Base-by-base conservation (phyloP, 2,113 vertebrate species). In the Lophius piscatorius region DNA sequence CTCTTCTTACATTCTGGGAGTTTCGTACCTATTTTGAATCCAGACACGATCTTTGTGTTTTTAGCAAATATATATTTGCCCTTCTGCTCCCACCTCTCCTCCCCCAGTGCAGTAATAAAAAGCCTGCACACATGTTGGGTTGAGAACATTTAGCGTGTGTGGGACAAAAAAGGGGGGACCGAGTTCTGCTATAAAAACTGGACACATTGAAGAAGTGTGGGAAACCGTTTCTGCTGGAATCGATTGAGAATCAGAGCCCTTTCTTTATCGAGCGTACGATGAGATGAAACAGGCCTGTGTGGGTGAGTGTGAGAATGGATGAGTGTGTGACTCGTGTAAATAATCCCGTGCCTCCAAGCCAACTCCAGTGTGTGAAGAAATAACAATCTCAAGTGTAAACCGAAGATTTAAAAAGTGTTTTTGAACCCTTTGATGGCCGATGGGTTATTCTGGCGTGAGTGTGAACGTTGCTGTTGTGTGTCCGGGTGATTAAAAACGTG, bases 241-340 rank as follows among this genome's bases (percentile, higher is more conserved):
- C 12, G 40, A 66, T 62, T 73, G 72, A 54, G 41, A 78, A 69
- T 75, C 59, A 80, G 73, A 89, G 88, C 86, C 86, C 88, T 89
- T 85, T 61, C 1, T 8, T 78, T 70, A 46, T 68, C 14, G n/a
- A n/a, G n/a, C n/a, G n/a, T n/a, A 34, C 10, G 11, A 50, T 31
- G 74, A 48, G 40, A 70, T 74, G 49, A 63, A 55, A 74, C 61
- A 55, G 66, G 49, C 63, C 11, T 14, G 56, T 9, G 51, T 35
- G 34, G 35, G 45, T 14, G 47, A 45, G 40, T 58, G 56, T 18
- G 52, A 31, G 36, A 11, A 35, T 21, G 38, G 4, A 17, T 2
- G 14, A 28, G 31, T 23, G 44, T 13, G 58, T 42, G 52, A 9
- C 22, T 62, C 12, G 59, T 54, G 36, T 58, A 8, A 63, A 52